Percentiles rank a stretch among this genome's conserved stretches.
These are phyloP conservation scores for Caracal caracal DNA, from an alignment of 2,113 vertebrate genomes.

Conservation along the genomic window DNA sequence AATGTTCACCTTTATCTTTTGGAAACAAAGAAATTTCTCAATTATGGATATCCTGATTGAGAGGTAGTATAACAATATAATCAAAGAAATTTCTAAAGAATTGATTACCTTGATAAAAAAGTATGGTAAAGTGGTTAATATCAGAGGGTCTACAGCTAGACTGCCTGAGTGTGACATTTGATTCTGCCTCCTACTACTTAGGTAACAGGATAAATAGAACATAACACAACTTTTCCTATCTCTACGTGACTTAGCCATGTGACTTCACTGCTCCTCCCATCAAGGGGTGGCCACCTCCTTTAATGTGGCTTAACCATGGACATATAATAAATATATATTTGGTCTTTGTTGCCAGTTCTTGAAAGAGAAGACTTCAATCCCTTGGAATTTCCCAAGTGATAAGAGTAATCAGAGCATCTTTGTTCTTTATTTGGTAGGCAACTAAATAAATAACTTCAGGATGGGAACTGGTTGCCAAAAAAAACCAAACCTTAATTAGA, in stretches of 20 bases:
- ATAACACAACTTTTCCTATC: not conserved
- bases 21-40: constrained; percentile 23
- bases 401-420: not conserved
- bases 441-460: not conserved
- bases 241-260: not conserved
- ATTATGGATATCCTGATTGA: not conserved
- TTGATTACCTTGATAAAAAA: not conserved
- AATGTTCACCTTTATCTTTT: not conserved
- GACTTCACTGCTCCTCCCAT: not conserved
- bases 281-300: not conserved
- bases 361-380: not conserved
- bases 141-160: not conserved
- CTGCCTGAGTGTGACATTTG: not conserved
- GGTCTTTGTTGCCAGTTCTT: not conserved
- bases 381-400: not conserved
- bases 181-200: not conserved
- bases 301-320: not conserved
- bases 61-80: not conserved
- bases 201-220: not conserved
- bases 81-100: not conserved
- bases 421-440: not conserved
- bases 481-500: not conserved
- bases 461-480: not conserved
- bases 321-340: not conserved
- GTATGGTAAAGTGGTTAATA: not conserved